Conservation (phyloP, 2,797 vertebrate genomes). For the Amblyraja radiata region DNA sequence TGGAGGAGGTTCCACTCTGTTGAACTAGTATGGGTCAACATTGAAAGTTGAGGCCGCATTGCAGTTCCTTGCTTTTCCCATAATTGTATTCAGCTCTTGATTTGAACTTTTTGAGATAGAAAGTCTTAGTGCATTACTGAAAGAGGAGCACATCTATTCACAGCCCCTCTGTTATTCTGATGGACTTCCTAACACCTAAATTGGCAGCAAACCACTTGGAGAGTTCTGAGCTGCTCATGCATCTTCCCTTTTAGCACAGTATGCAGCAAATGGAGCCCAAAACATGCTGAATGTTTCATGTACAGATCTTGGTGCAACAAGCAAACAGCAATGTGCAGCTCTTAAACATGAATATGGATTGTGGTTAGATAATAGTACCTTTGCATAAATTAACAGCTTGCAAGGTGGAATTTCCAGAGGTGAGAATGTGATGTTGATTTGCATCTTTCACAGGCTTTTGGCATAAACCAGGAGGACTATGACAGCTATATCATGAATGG, state of each 20-base stretch:
- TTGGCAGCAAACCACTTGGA: not conserved
- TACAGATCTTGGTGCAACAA: not conserved
- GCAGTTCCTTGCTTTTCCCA: too few relatives aligned
- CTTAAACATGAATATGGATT: not conserved
- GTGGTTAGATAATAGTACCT: not conserved
- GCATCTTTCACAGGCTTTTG: slow-evolving; percentile 69
- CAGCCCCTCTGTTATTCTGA: not conserved
- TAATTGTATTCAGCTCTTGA: not conserved
- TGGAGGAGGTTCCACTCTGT: not conserved
- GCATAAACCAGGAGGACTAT: slow-evolving; percentile 92
- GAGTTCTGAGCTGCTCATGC: not conserved
- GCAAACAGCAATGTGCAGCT: not conserved
- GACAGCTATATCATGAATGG: slow-evolving; percentile 93
- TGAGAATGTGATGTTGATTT: not conserved
- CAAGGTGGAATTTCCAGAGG: not conserved
- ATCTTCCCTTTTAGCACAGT: not conserved
- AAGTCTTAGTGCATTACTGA: not conserved
- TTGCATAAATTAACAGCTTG: not conserved
- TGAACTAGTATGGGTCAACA: not conserved
- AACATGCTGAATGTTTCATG: not conserved
- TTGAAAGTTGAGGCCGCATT: not conserved
- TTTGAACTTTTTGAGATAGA: not conserved
- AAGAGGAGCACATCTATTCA: not conserved
- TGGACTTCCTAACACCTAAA: not conserved
- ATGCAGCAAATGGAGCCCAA: not conserved